Conservation (phyloP, 2,113 vertebrate species). For the Himantopus leucocephalus region DNA sequence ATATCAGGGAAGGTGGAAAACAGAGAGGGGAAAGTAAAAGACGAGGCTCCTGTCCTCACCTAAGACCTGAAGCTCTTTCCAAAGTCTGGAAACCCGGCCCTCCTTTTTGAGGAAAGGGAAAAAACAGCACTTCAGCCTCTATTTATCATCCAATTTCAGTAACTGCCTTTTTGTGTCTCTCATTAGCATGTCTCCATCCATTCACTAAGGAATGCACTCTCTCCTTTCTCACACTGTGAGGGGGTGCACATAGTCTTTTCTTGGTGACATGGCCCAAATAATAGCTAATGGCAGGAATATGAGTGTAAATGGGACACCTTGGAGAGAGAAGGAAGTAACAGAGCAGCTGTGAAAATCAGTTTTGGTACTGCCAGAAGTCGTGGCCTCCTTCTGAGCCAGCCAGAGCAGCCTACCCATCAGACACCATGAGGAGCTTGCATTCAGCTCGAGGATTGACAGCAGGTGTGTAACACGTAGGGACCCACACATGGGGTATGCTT, state of each 20-base stretch:
- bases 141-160: background rate
- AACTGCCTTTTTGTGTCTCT: background rate
- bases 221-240: background rate
- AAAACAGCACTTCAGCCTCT: background rate
- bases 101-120: background rate
- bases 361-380: background rate
- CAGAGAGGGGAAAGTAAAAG: background rate
- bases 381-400: background rate
- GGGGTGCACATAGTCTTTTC: background rate
- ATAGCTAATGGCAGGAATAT: background rate
- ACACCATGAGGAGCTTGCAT: background rate
- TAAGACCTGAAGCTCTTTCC: background rate
- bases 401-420: background rate
- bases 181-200: background rate
- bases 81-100: background rate
- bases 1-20: background rate
- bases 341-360: background rate
- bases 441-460: background rate
- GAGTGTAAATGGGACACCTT: background rate
- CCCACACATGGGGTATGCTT: background rate
- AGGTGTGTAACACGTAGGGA: background rate
- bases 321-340: background rate
- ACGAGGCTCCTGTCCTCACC: background rate
- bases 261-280: background rate
- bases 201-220: background rate